Base-by-base conservation (phyloP, 1,140 invertebrate genomes). In the Tetragonula clypearis region DNA sequence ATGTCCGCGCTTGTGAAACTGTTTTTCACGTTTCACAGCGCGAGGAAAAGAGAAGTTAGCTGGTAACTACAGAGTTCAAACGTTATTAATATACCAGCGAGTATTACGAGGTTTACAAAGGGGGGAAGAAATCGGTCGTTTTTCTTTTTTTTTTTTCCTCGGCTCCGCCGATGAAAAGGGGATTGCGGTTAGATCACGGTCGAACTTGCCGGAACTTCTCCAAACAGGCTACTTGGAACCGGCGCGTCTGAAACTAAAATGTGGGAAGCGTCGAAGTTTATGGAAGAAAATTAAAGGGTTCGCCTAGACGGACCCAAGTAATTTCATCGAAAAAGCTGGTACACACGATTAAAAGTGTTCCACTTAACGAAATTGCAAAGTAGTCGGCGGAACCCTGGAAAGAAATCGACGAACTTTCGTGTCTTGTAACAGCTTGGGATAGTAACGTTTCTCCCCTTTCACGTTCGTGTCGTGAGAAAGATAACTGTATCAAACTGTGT, bases 221-320 rank as follows among this genome's bases (percentile, higher is more conserved):
- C 21, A 23, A n/a, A 68, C 55, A 35, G 65, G 23, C 49, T 65
- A 49, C 72, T 35, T 2, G 56, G 79, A 89, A 84, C 68, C 78
- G 23, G 26, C 62, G 53, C 26, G 84, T 49, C 35, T 66, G 60
- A 86, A 65, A 88, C 88, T 88, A 81, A 88, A 88, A 88, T 77
- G 83, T 72, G 76, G 30, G 30, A 58, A 75, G 65, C 69, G 74
- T 73, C 72, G 81, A 88, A 89, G 76, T 89, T 86, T 88, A 88
- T 88, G 76, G n/a, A 76, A 68, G 79, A 89, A 86, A 85, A 89
- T 89, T 89, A 83, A 88, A 89, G 79, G 69, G 65, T 82, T 75
- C 55, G 35, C 55, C 55, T 71, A 68, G 62, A 66, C 65, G 58
- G 58, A 58, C 14, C 41, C 74, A 35, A 82, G 79, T 80, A 88